Base-by-base conservation (phyloP, 1,140 invertebrate species). In the Drosophila rufa region DNA sequence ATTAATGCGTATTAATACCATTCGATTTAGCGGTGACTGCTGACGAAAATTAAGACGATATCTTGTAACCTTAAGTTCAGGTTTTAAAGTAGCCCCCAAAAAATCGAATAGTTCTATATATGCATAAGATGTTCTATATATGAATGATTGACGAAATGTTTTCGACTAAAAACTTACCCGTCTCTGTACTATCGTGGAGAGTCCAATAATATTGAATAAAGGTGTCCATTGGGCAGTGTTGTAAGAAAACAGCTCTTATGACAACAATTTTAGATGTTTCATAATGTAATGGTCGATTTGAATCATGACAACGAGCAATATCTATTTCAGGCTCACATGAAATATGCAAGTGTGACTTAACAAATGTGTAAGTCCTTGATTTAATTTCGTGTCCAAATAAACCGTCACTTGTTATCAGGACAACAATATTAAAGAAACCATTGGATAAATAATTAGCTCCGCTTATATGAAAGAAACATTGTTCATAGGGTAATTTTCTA, bases 151-250 rank as follows among this genome's bases (percentile, higher is more conserved):
- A 36, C 9, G 42, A 9, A 46, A 25, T 3, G 7, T 12, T 67
- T 40, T 60, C 2, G 0, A 57, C 17, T 19, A 4, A 53, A 22
- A 30, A 43, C 75, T 81, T 59, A 81, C 79, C 60, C 4, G 45
- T 42, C 5, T 75, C 79, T 4, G 75, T 79, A 8, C 75, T 75
- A 19, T 81, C 79, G 9, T 81, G 75, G 0, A 81, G 47, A 1
- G 79, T 81, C 79, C 79, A 81, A 45, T 62, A 79, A 15, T 75
- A 81, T 43, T 79, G 64, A n/a, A 65, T 79, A 22, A 61, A 79
- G 1, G 8, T 62, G 25, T 80, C 79, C 65, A 79, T 60, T 15
- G 79, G 79, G 40, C 79, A 80, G 2, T 66, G 60, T 4, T 57
- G 22, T 2, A 15, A 40, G 53, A 79, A 81, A 11, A 61, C 22